Conservation (phyloP, 2,888 invertebrate genomes). For the Pharmacophagus antenor region DNA sequence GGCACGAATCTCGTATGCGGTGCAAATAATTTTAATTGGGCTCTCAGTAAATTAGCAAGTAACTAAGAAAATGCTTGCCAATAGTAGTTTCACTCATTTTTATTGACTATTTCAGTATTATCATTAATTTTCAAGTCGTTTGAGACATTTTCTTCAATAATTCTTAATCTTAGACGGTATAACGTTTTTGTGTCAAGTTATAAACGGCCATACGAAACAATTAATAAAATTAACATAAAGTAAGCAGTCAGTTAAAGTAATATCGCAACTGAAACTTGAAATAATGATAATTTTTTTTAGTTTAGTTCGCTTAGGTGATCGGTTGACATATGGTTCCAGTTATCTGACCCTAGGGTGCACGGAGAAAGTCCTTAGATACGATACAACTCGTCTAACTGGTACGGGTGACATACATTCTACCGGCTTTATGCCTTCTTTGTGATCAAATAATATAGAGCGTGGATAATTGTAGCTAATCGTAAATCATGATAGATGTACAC, state of each 20-base stretch:
- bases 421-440: constrained; percentile 21
- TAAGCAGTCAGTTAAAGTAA: no score
- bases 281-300: background rate
- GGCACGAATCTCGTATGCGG: no score
- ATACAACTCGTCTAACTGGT: constrained; percentile 63
- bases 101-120: no score
- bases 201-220: no score
- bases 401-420: constrained; percentile 52
- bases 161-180: no score
- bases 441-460: constrained; percentile 3
- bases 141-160: no score
- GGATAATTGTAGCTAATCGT: constrained; percentile 2
- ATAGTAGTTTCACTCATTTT: no score
- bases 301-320: constrained; percentile 17
- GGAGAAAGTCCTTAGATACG: constrained; percentile 53
- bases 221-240: no score
- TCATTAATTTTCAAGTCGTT: no score
- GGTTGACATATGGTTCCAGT: constrained; percentile 27
- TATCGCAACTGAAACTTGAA: background rate
- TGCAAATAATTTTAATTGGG: no score
- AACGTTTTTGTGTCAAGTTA: no score
- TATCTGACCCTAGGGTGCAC: constrained; percentile 34
- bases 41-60: constrained; percentile 10
- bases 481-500: background rate
- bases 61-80: no score